Evolutionary conservation across 92 coral and sea anemone genomes (phyloP), one percentile per base, ranked within the genome.

Genomic region (Galaxea fascicularis): DNA sequence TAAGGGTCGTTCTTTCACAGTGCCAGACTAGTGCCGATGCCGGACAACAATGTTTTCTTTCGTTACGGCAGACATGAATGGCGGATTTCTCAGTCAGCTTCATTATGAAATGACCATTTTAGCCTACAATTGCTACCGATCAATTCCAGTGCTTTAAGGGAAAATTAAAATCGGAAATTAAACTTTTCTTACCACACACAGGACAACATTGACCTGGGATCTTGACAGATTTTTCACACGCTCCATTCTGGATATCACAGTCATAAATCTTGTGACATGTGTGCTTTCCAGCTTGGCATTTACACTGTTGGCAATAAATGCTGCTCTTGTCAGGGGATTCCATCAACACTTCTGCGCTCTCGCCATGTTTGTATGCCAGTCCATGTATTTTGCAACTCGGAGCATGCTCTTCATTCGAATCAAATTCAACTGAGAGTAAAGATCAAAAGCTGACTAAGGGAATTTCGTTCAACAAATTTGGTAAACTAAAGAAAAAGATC

Each of bases 131-230:
- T 35, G 2, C 41, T 35, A 35, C 41, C 41, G 41, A 35, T 35
- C 2, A 35, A 35, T 35, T 6, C 41, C 41, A 2, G 2, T 6
- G 6, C n/a, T 35, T 35, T 35, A 2, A 6, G 41, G 41, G 6
- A 35, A 35, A 35, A 35, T 35, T 35, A 35, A 35, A 2, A 24
- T 63, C 68, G 25, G 20, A 4, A 35, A 1, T 58, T 22, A 63
- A 20, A 20, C 10, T 0, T 10, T 41, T 62, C 92, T 62, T 56
- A 89, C 92, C 92, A 69, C 92, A 89, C 13, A 70, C 76, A 10
- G 89, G 86, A 41, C 92, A 89, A 39, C 92, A 89, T 41, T 78
- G 74, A 54, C 92, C 92, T 0, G 85, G 57, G 9, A 63, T 79
- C 54, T 74, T 89, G 56, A 89, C 41, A 26, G 82, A 45, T 46